These are phyloP conservation scores for Apantesis nais DNA, from an alignment of 2,888 invertebrate species.

Conservation along the genomic window DNA sequence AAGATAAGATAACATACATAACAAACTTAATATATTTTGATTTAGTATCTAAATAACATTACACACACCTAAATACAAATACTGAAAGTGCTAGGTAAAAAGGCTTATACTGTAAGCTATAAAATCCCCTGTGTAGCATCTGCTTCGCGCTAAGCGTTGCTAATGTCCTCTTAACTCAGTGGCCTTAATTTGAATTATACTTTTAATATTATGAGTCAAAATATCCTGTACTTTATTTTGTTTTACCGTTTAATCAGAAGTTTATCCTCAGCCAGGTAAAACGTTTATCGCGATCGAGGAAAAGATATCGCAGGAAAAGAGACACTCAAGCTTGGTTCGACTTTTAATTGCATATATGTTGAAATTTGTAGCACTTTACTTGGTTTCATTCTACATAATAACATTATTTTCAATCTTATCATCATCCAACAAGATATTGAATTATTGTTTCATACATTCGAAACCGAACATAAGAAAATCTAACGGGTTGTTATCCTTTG, in stretches of 20 bases:
- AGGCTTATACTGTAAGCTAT: constrained; percentile 19
- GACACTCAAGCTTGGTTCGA: neutral
- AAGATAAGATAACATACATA: too few species aligned
- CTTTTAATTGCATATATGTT: neutral
- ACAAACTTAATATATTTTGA: too few species aligned
- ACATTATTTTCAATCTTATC: neutral
- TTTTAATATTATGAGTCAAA: constrained; percentile 19
- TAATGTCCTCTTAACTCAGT: constrained; percentile 47
- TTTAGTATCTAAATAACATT: too few species aligned
- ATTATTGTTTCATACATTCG: neutral
- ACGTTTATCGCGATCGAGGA: constrained; percentile 3
- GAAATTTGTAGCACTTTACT: neutral
- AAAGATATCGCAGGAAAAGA: neutral
- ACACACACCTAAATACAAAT: too few species aligned
- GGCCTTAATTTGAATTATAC: constrained; percentile 47
- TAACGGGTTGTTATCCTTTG: neutral
- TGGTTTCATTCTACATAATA: too few species aligned
- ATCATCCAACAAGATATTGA: neutral
- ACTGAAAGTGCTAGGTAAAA: constrained; percentile 19
- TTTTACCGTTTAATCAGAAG: constrained; percentile 18
- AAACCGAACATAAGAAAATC: neutral
- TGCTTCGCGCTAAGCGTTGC: constrained; percentile 37
- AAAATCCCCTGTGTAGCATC: constrained; percentile 32
- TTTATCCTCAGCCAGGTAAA: constrained; percentile 13
- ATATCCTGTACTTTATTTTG: constrained; percentile 23